Percentiles rank a stretch among this genome's conserved stretches.
Evolutionary conservation across 2,888 invertebrate genomes (phyloP).

Genomic region (Hanleya hanleyi): DNA sequence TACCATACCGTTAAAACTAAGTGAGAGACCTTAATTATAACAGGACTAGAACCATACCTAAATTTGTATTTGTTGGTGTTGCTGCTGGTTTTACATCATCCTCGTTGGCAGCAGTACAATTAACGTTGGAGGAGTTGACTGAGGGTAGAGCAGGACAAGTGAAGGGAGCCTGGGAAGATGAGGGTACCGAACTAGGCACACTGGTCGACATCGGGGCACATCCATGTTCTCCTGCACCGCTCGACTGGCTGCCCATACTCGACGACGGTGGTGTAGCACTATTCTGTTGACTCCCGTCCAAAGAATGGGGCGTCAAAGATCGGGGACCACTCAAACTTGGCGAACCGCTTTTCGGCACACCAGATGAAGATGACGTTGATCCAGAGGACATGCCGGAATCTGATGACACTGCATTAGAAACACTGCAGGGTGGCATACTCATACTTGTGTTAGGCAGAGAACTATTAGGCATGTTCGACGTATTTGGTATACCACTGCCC

Average conservation of each 20-base stretch:
- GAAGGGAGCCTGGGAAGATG: not conserved
- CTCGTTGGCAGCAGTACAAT: not conserved
- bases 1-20: too few relatives aligned
- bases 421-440: not conserved
- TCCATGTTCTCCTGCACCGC: not conserved
- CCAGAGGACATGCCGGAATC: not conserved
- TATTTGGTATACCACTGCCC: slow-evolving; percentile 4
- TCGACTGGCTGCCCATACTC: not conserved
- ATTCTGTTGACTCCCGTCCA: not conserved
- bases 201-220: not conserved
- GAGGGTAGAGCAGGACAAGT: not conserved
- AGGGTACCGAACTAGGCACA: not conserved
- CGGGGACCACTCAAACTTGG: slow-evolving; percentile 1
- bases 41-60: slow-evolving; percentile 12
- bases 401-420: not conserved
- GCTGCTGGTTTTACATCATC: slow-evolving; percentile 12
- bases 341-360: not conserved
- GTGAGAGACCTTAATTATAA: too few relatives aligned
- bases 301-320: not conserved
- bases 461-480: not conserved
- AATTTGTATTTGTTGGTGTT: slow-evolving; percentile 19
- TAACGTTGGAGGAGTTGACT: too few relatives aligned
- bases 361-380: too few relatives aligned
- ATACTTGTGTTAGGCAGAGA: too few relatives aligned
- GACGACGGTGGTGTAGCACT: slow-evolving; percentile 1